Conservation (phyloP, 2,888 invertebrate species). For the Masnerella sp. region DNA sequence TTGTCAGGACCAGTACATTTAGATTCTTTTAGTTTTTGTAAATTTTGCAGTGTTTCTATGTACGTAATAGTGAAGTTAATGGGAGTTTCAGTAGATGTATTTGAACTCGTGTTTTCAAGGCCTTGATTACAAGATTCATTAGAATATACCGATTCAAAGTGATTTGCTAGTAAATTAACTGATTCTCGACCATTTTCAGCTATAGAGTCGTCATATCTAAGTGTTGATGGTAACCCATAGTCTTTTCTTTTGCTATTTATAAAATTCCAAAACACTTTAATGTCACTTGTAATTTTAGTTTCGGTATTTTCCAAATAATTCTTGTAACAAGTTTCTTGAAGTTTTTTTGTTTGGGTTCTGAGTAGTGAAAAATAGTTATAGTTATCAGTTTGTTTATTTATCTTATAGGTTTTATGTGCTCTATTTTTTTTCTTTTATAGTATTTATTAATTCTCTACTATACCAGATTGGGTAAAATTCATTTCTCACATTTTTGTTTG, state of each 20-base stretch:
- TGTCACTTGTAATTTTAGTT: background rate
- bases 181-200: background rate
- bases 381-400: background rate
- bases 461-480: conserved; percentile 1
- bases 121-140: background rate
- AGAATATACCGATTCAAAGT: conserved; percentile 2
- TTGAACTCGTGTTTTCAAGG: background rate
- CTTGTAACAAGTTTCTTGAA: background rate
- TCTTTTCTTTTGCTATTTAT: conserved; percentile 6
- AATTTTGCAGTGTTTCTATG: background rate
- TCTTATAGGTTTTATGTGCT: background rate
- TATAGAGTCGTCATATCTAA: background rate
- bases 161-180: background rate
- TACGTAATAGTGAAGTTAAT: too few relatives aligned
- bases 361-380: background rate
- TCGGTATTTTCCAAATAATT: conserved; percentile 1
- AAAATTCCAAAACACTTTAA: conserved; percentile 5
- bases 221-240: background rate
- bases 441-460: background rate
- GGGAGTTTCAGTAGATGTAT: background rate
- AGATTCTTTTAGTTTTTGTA: background rate
- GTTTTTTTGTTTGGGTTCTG: background rate
- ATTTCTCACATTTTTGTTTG: background rate
- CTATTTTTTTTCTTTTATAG: background rate
- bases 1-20: background rate